Conservation (phyloP, 2,888 invertebrate species). For the Parnassius orleans region DNA sequence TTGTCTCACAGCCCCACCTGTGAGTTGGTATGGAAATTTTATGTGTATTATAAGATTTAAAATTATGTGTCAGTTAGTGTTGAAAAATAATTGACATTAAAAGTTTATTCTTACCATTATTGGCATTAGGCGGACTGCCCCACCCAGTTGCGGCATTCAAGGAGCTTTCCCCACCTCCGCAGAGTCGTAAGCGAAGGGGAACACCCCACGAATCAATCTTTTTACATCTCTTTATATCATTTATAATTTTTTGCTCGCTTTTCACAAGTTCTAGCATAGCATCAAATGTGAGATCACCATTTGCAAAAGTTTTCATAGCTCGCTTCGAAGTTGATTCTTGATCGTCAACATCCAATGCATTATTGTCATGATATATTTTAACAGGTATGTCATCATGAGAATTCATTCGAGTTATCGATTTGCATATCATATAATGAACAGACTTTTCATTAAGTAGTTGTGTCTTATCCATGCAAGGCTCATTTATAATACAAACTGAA, state of each 20-base stretch:
- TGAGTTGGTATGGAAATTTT: too few species aligned
- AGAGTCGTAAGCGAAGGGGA: slow-evolving; percentile 82
- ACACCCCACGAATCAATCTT: slow-evolving; percentile 80
- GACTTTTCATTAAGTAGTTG: slow-evolving; percentile 70
- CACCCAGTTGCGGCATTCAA: slow-evolving; percentile 89
- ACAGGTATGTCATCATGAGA: slow-evolving; percentile 60
- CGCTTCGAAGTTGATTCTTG: slow-evolving; percentile 46
- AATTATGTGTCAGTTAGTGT: too few species aligned
- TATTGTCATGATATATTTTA: slow-evolving; percentile 76
- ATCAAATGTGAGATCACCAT: slow-evolving; percentile 76
- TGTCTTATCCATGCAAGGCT: slow-evolving; percentile 69
- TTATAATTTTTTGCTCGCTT: slow-evolving; percentile 55
- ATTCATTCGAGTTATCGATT: slow-evolving; percentile 69
- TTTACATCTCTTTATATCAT: slow-evolving; percentile 46
- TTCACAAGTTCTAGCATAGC: slow-evolving; percentile 67
- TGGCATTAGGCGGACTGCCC: slow-evolving; percentile 87
- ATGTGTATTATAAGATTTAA: too few species aligned
- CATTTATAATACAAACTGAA: slow-evolving; percentile 80
- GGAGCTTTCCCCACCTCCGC: slow-evolving; percentile 91
- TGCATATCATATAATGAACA: slow-evolving; percentile 65
- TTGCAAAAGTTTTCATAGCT: slow-evolving; percentile 60
- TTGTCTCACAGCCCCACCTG: too few species aligned
- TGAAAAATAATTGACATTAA: too few species aligned
- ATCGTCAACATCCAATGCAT: slow-evolving; percentile 55
- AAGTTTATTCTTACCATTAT: slow-evolving; percentile 71